A percentile compares a stretch with the other conserved stretches of the same genome.
Conservation (phyloP, 2,888 invertebrate species). For the Norana najaformis region DNA sequence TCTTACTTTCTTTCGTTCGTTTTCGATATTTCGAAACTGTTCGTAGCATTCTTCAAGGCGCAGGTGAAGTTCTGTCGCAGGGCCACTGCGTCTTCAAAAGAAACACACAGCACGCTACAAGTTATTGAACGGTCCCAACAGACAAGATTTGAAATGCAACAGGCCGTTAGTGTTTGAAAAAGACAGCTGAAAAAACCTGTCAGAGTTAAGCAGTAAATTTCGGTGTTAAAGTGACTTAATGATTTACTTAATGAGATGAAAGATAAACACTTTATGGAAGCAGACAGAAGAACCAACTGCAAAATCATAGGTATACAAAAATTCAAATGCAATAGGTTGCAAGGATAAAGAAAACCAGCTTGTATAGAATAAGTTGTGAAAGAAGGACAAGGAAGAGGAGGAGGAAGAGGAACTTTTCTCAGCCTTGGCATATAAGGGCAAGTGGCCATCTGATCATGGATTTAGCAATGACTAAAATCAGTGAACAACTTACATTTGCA, state of each 20-base stretch:
- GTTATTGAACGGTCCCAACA: not conserved
- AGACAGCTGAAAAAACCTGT: not conserved
- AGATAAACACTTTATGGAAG: not conserved
- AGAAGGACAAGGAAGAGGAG: too few species aligned
- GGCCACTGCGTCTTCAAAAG: slow-evolving; percentile 63
- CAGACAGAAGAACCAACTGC: not conserved
- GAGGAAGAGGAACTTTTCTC: too few species aligned
- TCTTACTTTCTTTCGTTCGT: slow-evolving; percentile 73
- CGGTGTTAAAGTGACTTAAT: not conserved
- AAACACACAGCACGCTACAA: not conserved
- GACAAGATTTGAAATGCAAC: not conserved
- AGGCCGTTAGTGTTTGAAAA: not conserved
- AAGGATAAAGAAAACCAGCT: not conserved
- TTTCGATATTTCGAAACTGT: slow-evolving; percentile 78
- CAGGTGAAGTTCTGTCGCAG: slow-evolving; percentile 69
- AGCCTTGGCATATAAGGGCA: too few species aligned
- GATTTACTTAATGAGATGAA: not conserved
- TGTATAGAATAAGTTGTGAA: not conserved
- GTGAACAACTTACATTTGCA: slow-evolving; percentile 64
- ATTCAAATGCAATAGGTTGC: not conserved
- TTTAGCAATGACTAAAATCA: slow-evolving; percentile 44
- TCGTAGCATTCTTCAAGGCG: slow-evolving; percentile 79
- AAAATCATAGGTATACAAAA: not conserved
- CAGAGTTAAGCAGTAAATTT: not conserved
- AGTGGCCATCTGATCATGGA: too few species aligned